Conservation (phyloP, 2,888 invertebrate species). For the Epinotia bilunana region DNA sequence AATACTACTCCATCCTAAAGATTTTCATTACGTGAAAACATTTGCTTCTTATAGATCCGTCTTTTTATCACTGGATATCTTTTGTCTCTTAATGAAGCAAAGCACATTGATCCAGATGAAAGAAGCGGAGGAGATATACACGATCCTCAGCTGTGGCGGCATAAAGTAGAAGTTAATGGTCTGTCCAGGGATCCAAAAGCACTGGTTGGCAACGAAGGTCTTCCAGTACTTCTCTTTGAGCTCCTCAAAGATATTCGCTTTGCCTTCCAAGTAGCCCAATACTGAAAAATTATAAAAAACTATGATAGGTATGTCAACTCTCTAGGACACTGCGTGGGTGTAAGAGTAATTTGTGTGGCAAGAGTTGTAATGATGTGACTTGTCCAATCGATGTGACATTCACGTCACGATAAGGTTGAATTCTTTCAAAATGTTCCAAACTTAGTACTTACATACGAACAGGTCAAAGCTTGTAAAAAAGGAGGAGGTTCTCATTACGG, state of each 20-base stretch:
- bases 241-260: slow-evolving; percentile 88
- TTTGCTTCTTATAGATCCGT: slow-evolving; percentile 17
- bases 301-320: not conserved
- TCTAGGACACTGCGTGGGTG: too few relatives aligned
- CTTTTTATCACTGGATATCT: slow-evolving; percentile 46
- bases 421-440: too few relatives aligned
- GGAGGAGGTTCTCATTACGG: too few relatives aligned
- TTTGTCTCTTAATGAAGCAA: slow-evolving; percentile 90
- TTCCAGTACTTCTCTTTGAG: slow-evolving; percentile 88
- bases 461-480: too few relatives aligned
- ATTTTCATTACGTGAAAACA: not conserved
- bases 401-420: too few relatives aligned
- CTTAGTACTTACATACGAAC: too few relatives aligned
- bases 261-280: slow-evolving; percentile 90
- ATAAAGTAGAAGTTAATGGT: slow-evolving; percentile 90
- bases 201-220: slow-evolving; percentile 90
- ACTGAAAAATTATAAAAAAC: slow-evolving; percentile 75
- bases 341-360: too few relatives aligned
- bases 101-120: slow-evolving; percentile 94
- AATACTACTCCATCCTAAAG: not conserved
- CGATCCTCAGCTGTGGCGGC: slow-evolving; percentile 89
- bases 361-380: too few relatives aligned
- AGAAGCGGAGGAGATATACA: slow-evolving; percentile 91
- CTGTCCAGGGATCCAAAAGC: slow-evolving; percentile 94
- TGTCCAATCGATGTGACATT: too few relatives aligned